These are phyloP conservation scores for Nymphalis io DNA, from an alignment of 1,140 invertebrate species.

Conservation along the genomic window DNA sequence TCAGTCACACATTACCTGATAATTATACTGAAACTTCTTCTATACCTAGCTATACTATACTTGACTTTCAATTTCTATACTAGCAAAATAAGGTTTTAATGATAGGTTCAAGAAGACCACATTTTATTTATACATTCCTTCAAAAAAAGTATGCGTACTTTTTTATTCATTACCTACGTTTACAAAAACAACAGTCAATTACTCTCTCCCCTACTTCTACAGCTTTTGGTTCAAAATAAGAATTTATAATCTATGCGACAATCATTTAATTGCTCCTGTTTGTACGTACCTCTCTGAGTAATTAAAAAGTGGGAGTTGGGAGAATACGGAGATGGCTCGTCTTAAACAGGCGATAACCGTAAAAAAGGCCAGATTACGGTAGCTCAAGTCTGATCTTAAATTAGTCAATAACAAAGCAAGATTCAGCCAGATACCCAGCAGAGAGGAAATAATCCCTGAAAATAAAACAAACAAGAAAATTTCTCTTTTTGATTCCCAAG, in stretches of 20 bases:
- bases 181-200: background rate
- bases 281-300: conserved; percentile 44
- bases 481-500: background rate
- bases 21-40: no score
- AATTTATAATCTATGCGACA: conserved; percentile 3
- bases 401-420: conserved; percentile 46
- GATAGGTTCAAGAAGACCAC: no score
- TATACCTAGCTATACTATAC: no score
- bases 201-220: background rate
- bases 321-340: conserved; percentile 39
- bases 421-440: conserved; percentile 50
- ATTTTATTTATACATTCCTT: background rate
- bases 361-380: conserved; percentile 59
- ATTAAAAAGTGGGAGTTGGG: conserved; percentile 38
- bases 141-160: background rate
- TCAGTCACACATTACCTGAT: no score
- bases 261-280: conserved; percentile 11
- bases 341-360: conserved; percentile 46
- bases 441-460: conserved; percentile 50
- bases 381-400: conserved; percentile 53
- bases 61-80: no score
- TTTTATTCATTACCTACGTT: background rate
- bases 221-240: background rate
- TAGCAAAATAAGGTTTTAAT: no score
- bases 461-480: conserved; percentile 18